A percentile compares a stretch with the other conserved stretches of the same genome.
phyloP scores from a whole-genome alignment of 2,797 vertebrate species.

The Atherinosoma microstoma region DNA sequence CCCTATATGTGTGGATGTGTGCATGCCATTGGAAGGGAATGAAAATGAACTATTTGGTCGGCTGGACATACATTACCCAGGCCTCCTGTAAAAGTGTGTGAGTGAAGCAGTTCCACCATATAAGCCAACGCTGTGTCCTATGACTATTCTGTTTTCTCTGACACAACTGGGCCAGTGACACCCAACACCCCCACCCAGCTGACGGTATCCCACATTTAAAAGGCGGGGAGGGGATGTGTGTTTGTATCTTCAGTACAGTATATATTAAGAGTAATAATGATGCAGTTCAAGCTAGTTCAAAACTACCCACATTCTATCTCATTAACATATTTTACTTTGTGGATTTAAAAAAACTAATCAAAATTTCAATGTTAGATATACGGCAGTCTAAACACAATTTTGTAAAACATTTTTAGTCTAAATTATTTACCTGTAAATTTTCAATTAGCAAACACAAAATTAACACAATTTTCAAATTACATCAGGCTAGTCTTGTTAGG shows the following conservation, averaged over 20 bases:
- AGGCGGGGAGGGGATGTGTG: conserved; percentile 37
- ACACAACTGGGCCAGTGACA: conserved; percentile 82
- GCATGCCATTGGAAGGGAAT: conserved; percentile 1
- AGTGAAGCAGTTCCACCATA: conserved; percentile 61
- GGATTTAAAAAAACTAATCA: background rate
- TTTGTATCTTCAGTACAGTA: conserved; percentile 10
- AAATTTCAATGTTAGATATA: background rate
- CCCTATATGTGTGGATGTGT: conserved; percentile 4
- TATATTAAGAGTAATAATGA: conserved; percentile 15
- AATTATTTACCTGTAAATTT: background rate
- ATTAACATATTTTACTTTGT: background rate
- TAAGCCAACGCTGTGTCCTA: conserved; percentile 51
- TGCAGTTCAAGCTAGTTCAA: background rate
- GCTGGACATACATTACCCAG: conserved; percentile 50
- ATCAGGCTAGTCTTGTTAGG: too few relatives aligned
- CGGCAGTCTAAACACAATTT: too few relatives aligned
- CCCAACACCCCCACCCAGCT: conserved; percentile 63
- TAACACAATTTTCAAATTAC: background rate
- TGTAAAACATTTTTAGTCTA: background rate
- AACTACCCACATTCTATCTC: background rate
- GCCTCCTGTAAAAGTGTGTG: conserved; percentile 63
- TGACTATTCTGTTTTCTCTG: conserved; percentile 67
- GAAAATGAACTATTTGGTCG: conserved; percentile 24
- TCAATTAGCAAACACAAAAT: background rate
- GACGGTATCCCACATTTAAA: conserved; percentile 45